These are phyloP conservation scores for Borostomias antarcticus DNA, from an alignment of 2,797 vertebrate genomes.

Conservation along the genomic window DNA sequence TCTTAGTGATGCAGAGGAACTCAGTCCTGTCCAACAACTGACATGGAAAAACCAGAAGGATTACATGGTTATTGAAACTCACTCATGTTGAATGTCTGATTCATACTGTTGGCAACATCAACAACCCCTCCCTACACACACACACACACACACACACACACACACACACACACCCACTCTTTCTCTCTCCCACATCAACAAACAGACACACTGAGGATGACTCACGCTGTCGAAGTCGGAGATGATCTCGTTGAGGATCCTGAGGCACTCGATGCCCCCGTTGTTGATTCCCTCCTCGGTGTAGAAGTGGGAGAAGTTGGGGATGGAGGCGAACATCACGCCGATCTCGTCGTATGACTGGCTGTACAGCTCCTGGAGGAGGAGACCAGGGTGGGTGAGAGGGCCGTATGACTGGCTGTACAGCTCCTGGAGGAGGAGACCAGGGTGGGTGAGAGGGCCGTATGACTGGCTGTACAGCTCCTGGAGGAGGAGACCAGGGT, in stretches of 20 bases:
- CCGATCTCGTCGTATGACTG: conserved; percentile 89
- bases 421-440: neutral
- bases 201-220: too few relatives aligned
- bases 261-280: conserved; percentile 91
- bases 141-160: neutral
- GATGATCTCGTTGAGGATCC: conserved; percentile 98
- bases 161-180: neutral
- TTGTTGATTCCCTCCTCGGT: conserved; percentile 97
- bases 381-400: neutral
- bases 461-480: neutral
- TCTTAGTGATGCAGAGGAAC: conserved; percentile 94
- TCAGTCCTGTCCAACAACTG: conserved; percentile 67
- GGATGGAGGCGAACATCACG: conserved; percentile 96
- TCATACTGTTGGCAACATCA: too few relatives aligned
- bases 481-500: neutral
- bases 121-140: neutral
- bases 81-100: too few relatives aligned
- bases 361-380: conserved; percentile 90
- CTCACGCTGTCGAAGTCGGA: conserved; percentile 95
- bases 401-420: neutral
- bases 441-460: neutral
- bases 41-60: neutral
- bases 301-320: conserved; percentile 98
- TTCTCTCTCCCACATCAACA: neutral
- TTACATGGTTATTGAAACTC: too few relatives aligned